Evolutionary conservation across 2,888 invertebrate species (phyloP), one percentile per base, ranked within the genome.

Genomic region (Andrena hattorfiana): DNA sequence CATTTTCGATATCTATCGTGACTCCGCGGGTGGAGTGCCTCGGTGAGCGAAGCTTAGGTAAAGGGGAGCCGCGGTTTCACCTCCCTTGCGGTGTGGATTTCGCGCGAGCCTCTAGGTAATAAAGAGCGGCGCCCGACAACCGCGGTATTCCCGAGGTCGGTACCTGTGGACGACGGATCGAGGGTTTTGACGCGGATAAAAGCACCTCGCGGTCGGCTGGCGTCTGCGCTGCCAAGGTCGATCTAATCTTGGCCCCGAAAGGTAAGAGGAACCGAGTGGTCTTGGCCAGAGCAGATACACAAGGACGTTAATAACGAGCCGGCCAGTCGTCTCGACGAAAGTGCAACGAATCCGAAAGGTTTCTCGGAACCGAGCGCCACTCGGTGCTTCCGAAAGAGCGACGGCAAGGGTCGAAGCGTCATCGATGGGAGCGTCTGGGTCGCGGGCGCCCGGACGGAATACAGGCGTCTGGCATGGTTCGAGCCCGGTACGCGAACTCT

Each of bases 211-310:
- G 72, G 70, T 20, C 60, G 59, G 69, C 16, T 23, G 42, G 26
- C 60, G 63, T 67, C 75, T 35, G 80, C 85, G 85, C 72, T 83
- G 85, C 78, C 87, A 87, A 87, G 87, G 87, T 75, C 87, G 74
- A 75, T 86, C 86, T 87, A 88, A 87, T 81, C 79, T 77, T 79
- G 84, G 81, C 35, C 68, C 49, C 49, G 32, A 35, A 70, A 75
- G 76, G 73, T 79, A 35, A 73, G 68, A 63, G 64, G 56, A 78
- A 71, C 74, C 78, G 62, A 64, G 63, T 62, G 64, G 56, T 49
- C 48, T 71, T 23, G 32, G 67, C 23, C 69, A 10, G 60, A n/a
- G 35, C 60, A 26, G 30, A 23, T 32, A 66, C 48, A 68, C n/a
- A 48, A 2, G 49, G 23, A 32, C 73, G 71, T 62, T 85, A 85